A percentile compares a stretch with the other conserved stretches of the same genome.
Conservation (phyloP, 2,113 vertebrate species). For the Lasiurus borealis region DNA sequence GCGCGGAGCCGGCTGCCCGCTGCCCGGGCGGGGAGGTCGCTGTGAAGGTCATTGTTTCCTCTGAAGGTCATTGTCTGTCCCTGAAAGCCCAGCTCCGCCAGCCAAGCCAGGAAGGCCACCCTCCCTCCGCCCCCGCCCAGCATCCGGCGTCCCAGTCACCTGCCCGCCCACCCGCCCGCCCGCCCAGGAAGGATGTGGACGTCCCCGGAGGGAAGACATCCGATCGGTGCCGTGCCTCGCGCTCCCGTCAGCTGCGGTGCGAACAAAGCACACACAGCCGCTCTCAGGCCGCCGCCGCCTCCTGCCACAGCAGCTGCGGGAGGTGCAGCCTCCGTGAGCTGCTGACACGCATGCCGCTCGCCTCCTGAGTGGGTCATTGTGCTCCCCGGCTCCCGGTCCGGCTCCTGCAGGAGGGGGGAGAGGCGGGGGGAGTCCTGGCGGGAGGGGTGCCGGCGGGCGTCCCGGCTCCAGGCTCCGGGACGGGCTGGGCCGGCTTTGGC, state of each 20-base stretch:
- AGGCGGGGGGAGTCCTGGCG: background rate
- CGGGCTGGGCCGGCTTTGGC: conserved; percentile 85
- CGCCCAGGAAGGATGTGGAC: conserved; percentile 86
- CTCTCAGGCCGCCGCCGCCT: conserved; percentile 66
- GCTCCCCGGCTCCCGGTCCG: conserved; percentile 68
- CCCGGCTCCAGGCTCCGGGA: conserved; percentile 73
- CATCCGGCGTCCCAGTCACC: conserved; percentile 85
- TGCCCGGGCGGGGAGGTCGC: conserved; percentile 60
- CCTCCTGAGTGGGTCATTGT: conserved; percentile 73
- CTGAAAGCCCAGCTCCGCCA: conserved; percentile 45
- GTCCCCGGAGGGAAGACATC: conserved; percentile 84
- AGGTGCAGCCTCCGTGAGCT: conserved; percentile 80
- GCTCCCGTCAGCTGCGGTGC: conserved; percentile 81
- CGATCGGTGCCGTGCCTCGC: conserved; percentile 80
- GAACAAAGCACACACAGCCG: conserved; percentile 75
- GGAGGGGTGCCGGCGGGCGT: background rate
- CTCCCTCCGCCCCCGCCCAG: too few species aligned
- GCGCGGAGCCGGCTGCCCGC: conserved; percentile 41
- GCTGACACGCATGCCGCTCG: conserved; percentile 74
- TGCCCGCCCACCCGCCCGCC: conserved; percentile 83
- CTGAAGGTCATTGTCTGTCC: conserved; percentile 77
- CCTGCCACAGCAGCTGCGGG: conserved; percentile 80
- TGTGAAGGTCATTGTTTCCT: conserved; percentile 75
- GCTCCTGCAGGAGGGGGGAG: background rate
- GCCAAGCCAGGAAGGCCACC: conserved; percentile 69